A percentile compares a stretch with the other conserved stretches of the same genome.
Evolutionary conservation across 2,797 vertebrate species (phyloP).

Genomic region (Gymnodraco acuticeps): DNA sequence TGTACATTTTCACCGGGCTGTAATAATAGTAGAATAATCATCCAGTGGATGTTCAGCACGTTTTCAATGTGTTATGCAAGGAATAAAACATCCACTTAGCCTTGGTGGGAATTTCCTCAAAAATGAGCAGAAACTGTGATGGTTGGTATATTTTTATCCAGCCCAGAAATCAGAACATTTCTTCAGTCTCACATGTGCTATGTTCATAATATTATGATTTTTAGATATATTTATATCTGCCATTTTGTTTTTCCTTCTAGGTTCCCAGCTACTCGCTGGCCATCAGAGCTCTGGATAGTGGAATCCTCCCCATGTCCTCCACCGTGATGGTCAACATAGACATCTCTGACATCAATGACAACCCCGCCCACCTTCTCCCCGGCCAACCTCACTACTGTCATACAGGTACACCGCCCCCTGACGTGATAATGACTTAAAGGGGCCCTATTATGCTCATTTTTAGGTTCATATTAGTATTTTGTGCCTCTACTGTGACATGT

Average conservation of each 20-base stretch:
- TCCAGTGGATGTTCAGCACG: neutral
- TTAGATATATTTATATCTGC: neutral
- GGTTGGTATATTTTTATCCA: neutral
- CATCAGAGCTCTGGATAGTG: slow-evolving; percentile 91
- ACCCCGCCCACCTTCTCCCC: slow-evolving; percentile 92
- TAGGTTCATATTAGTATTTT: too few species aligned
- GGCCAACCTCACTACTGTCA: slow-evolving; percentile 92
- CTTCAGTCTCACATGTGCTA: neutral
- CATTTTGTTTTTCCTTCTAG: slow-evolving; percentile 69
- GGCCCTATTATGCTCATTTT: too few species aligned
- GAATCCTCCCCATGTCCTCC: slow-evolving; percentile 90
- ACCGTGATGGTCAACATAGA: slow-evolving; percentile 93
- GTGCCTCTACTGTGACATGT: too few species aligned
- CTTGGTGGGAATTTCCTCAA: neutral
- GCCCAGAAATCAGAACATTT: neutral
- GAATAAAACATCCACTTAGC: neutral
- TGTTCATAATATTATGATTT: neutral
- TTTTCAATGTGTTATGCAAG: neutral
- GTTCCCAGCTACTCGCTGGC: slow-evolving; percentile 92
- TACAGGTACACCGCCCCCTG: slow-evolving; percentile 85
- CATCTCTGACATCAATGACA: slow-evolving; percentile 96
- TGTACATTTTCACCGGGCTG: neutral
- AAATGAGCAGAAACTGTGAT: neutral
- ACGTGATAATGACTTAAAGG: neutral
- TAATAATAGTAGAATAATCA: neutral